A percentile compares a stretch with the other conserved stretches of the same genome.
Conservation (phyloP, 2,888 invertebrate genomes). For the Dromius quadrimaculatus region DNA sequence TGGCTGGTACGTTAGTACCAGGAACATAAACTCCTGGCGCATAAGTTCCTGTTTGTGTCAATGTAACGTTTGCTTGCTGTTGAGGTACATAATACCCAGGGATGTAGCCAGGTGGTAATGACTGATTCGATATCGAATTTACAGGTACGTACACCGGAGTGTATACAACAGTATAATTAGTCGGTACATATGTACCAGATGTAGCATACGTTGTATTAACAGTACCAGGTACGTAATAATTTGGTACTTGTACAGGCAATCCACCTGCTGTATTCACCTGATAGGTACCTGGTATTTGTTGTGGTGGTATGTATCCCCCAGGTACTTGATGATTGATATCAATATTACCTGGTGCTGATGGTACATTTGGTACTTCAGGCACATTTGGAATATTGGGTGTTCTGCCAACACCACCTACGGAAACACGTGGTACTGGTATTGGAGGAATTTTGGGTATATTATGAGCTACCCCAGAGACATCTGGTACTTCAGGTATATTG, state of each 20-base stretch:
- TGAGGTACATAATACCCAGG: slow-evolving; percentile 17
- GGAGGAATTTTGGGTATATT: too few species aligned
- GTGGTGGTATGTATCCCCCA: slow-evolving; percentile 13
- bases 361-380: neutral
- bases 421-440: too few species aligned
- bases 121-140: slow-evolving; percentile 10
- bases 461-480: neutral
- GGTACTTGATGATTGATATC: slow-evolving; percentile 12
- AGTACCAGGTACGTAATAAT: slow-evolving; percentile 29
- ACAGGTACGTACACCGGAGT: neutral
- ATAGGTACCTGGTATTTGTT: neutral
- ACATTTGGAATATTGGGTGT: too few species aligned
- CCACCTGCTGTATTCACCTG: neutral
- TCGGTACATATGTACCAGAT: neutral
- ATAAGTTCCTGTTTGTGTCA: slow-evolving; percentile 19
- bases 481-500: neutral
- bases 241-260: slow-evolving; percentile 4
- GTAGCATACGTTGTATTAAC: neutral
- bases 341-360: neutral
- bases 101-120: slow-evolving; percentile 1
- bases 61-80: neutral
- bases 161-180: neutral
- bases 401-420: too few species aligned
- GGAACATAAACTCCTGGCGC: slow-evolving; percentile 11
- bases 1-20: neutral